Conservation (phyloP, 2,888 invertebrate genomes). For the Sicus ferrugineus region DNA sequence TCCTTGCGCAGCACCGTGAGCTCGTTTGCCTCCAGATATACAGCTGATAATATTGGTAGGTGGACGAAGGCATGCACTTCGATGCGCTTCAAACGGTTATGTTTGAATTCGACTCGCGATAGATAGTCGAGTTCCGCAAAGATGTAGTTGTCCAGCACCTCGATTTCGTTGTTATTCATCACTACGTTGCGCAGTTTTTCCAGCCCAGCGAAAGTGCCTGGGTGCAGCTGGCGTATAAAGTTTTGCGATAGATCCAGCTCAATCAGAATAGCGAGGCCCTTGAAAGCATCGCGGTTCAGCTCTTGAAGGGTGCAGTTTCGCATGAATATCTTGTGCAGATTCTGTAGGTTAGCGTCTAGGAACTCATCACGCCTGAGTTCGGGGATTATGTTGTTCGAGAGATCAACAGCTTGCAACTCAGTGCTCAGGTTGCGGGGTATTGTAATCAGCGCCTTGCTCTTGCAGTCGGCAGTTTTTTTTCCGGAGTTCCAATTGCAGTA, state of each 20-base stretch:
- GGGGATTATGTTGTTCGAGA: constrained; percentile 75
- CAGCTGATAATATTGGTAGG: constrained; percentile 72
- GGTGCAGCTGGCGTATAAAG: constrained; percentile 71
- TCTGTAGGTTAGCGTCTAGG: constrained; percentile 73
- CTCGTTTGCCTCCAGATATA: constrained; percentile 78
- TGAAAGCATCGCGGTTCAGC: constrained; percentile 79
- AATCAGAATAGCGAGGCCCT: constrained; percentile 78
- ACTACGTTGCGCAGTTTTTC: constrained; percentile 75
- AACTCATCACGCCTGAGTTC: constrained; percentile 76
- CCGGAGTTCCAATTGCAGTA: constrained; percentile 87
- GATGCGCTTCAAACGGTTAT: constrained; percentile 76
- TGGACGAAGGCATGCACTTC: constrained; percentile 77
- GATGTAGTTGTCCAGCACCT: constrained; percentile 76
- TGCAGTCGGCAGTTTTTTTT: constrained; percentile 84
- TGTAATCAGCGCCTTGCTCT: constrained; percentile 70
- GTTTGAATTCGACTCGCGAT: constrained; percentile 78
- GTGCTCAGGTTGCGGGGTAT: constrained; percentile 78
- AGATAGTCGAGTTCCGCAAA: constrained; percentile 78
- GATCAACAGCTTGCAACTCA: constrained; percentile 76
- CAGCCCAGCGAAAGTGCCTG: constrained; percentile 76
- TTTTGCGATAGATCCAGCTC: constrained; percentile 85
- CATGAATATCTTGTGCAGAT: constrained; percentile 82
- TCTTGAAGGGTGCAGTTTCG: constrained; percentile 77
- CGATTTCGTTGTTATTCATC: constrained; percentile 79
- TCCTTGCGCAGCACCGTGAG: constrained; percentile 74